phyloP scores from a whole-genome alignment of 2,113 vertebrate species.

The Petroica traversi region DNA sequence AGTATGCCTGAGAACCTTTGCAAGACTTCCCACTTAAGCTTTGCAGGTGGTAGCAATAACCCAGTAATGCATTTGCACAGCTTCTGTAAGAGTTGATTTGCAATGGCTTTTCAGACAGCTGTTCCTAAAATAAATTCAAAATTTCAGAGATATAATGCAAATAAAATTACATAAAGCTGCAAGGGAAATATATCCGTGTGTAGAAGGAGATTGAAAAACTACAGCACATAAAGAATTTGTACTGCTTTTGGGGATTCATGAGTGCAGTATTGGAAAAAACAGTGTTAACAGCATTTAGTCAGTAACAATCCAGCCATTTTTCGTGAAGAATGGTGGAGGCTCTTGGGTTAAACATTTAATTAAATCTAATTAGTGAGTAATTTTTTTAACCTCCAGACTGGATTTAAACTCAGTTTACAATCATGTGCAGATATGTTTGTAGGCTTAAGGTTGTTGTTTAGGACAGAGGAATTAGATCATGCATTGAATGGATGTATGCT shows the following conservation, averaged over 20 bases:
- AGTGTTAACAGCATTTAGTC: not conserved
- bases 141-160: not conserved
- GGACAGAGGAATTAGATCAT: not conserved
- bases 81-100: not conserved
- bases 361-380: not conserved
- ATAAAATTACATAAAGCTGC: not conserved
- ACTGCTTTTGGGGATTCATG: not conserved
- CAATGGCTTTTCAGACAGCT: not conserved
- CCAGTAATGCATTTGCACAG: not conserved
- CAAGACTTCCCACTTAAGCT: not conserved
- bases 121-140: not conserved
- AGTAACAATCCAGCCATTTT: not conserved
- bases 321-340: not conserved
- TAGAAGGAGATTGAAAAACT: not conserved
- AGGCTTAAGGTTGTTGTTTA: not conserved
- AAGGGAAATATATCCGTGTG: accelerated
- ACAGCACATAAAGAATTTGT: accelerated
- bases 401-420: not conserved
- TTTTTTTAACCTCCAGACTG: not conserved
- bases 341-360: not conserved
- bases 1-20: not conserved
- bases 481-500: not conserved
- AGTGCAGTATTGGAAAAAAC: not conserved
- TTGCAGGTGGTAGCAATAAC: not conserved
- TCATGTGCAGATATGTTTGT: not conserved